A percentile compares a stretch with the other conserved stretches of the same genome.
These are phyloP conservation scores for Drosophila nr. perissopoda DNA, from an alignment of 2,888 invertebrate species.

Conservation along the genomic window DNA sequence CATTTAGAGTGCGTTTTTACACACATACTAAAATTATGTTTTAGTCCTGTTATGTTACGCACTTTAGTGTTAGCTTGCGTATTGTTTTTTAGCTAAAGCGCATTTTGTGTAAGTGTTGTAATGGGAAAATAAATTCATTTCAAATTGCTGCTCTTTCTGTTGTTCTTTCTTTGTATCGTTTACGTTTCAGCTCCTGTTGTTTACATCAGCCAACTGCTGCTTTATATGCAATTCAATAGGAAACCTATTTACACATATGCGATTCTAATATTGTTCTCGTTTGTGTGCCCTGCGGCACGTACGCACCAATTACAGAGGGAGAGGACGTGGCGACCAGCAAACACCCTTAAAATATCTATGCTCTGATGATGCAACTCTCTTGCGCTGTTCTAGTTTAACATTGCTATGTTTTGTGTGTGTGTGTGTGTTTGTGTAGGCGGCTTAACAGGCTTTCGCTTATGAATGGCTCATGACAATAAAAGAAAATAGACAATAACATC, in stretches of 20 bases:
- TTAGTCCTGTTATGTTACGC: background rate
- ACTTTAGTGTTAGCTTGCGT: background rate
- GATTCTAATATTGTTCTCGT: constrained; percentile 39
- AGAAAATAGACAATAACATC: constrained; percentile 35
- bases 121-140: constrained; percentile 7
- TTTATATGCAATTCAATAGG: constrained; percentile 12
- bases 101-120: background rate
- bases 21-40: background rate
- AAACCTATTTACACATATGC: constrained; percentile 51
- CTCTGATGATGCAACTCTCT: constrained; percentile 30
- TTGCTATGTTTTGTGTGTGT: constrained; percentile 10
- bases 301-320: constrained; percentile 43
- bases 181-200: constrained; percentile 25
- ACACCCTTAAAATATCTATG: constrained; percentile 56
- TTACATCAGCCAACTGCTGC: constrained; percentile 26
- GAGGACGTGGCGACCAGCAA: constrained; percentile 19
- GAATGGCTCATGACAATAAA: constrained; percentile 43
- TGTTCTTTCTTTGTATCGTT: background rate
- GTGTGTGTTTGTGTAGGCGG: constrained; percentile 25
- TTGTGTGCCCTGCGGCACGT: constrained; percentile 65
- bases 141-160: background rate
- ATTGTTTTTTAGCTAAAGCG: background rate
- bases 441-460: constrained; percentile 56
- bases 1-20: background rate
- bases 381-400: constrained; percentile 29